Conservation (phyloP, 2,113 vertebrate genomes). For the Thinocorus orbignyianus region DNA sequence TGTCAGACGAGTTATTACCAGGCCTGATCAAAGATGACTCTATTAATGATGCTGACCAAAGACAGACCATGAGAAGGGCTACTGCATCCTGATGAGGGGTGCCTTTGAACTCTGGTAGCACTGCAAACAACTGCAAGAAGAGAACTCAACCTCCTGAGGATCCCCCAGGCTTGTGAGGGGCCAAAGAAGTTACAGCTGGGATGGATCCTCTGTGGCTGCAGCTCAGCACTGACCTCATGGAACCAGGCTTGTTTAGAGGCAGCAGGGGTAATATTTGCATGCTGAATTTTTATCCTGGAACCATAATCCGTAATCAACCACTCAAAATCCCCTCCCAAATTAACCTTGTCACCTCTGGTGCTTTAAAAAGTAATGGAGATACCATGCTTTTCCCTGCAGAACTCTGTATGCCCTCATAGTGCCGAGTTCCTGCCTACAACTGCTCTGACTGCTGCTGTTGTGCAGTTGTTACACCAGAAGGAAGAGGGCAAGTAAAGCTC, state of each 20-base stretch:
- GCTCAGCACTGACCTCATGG: background rate
- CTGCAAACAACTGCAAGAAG: background rate
- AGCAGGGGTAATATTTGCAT: background rate
- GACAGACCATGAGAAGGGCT: background rate
- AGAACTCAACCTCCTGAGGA: background rate
- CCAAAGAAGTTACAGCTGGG: background rate
- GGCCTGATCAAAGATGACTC: background rate
- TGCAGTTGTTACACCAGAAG: background rate
- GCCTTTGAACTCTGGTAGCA: background rate
- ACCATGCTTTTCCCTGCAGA: background rate
- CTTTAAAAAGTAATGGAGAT: background rate
- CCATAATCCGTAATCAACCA: background rate
- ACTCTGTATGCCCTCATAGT: background rate
- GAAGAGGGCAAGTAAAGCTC: background rate
- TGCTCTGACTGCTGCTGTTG: background rate
- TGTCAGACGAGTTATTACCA: background rate
- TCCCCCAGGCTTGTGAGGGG: background rate
- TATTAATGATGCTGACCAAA: background rate
- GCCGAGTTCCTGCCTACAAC: background rate
- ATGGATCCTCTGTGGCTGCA: background rate
- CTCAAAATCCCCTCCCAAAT: background rate
- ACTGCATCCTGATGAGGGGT: background rate
- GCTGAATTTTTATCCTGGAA: background rate
- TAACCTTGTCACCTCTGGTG: background rate
- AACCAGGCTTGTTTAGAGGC: background rate